phyloP scores from a whole-genome alignment of 1,140 invertebrate genomes.

The Hormaphis cornu region DNA sequence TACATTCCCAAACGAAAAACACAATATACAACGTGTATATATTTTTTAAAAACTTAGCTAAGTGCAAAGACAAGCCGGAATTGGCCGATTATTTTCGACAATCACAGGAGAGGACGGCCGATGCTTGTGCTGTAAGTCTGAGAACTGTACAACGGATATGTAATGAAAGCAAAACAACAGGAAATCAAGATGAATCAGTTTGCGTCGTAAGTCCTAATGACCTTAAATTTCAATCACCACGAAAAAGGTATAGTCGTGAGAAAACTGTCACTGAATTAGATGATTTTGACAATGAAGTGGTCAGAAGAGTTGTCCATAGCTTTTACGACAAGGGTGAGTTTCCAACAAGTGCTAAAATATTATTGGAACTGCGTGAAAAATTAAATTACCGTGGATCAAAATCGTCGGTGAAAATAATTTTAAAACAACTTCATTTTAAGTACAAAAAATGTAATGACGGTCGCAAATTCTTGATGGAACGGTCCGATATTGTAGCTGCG shows the following conservation, averaged over 20 bases:
- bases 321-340: too few relatives aligned
- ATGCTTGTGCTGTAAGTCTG: background rate
- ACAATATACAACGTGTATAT: background rate
- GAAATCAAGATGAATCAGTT: background rate
- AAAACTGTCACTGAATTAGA: too few relatives aligned
- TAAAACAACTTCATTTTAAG: background rate
- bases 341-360: background rate
- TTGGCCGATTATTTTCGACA: too few relatives aligned
- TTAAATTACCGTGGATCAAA: too few relatives aligned
- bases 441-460: background rate
- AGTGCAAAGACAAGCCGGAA: background rate
- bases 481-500: conserved; percentile 14
- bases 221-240: background rate
- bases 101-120: background rate
- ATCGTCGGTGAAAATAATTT: background rate
- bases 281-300: too few relatives aligned
- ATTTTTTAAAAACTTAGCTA: too few relatives aligned
- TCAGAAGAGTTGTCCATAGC: too few relatives aligned
- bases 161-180: background rate
- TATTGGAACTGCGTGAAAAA: background rate
- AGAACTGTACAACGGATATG: background rate
- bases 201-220: background rate
- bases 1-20: too few relatives aligned
- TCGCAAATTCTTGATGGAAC: background rate
- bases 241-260: too few relatives aligned